Evolutionary conservation across 2,113 vertebrate species (phyloP).

Genomic region (Hemibagrus wyckioides): DNA sequence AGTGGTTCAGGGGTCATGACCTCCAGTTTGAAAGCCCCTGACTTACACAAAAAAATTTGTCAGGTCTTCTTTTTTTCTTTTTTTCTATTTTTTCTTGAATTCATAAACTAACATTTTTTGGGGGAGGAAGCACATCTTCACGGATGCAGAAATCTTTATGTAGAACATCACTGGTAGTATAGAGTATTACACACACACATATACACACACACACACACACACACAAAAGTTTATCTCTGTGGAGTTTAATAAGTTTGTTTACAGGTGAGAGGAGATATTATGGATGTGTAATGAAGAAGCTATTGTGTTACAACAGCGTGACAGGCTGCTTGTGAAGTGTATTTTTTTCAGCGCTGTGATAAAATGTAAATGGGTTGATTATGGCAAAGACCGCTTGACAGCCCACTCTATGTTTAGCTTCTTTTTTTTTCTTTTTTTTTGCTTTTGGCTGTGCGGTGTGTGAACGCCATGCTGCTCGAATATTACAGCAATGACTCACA

Average conservation of each 20-base stretch:
- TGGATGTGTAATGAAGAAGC: neutral
- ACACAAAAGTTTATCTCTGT: neutral
- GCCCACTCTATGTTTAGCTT: slow-evolving; percentile 17
- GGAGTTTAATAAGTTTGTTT: slow-evolving; percentile 24
- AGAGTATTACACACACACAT: neutral
- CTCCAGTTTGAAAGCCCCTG: neutral
- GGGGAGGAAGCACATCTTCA: neutral
- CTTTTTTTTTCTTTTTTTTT: slow-evolving; percentile 1
- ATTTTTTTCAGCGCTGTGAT: neutral
- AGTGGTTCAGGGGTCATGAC: neutral
- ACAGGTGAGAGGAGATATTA: slow-evolving; percentile 2
- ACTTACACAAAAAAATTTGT: neutral
- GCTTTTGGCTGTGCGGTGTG: slow-evolving; percentile 14
- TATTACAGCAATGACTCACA: slow-evolving; percentile 42
- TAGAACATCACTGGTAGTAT: neutral
- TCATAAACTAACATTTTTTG: neutral
- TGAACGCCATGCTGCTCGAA: slow-evolving; percentile 16
- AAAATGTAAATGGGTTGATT: slow-evolving; percentile 30
- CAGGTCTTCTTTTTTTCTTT: too few relatives aligned
- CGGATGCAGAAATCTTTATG: neutral
- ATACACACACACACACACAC: too few relatives aligned
- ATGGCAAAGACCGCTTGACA: slow-evolving; percentile 19
- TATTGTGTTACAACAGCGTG: slow-evolving; percentile 23
- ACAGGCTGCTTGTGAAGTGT: slow-evolving; percentile 1
- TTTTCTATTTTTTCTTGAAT: too few relatives aligned